These are phyloP conservation scores for Hemicordylus capensis DNA, from an alignment of 2,113 vertebrate species.

Conservation along the genomic window DNA sequence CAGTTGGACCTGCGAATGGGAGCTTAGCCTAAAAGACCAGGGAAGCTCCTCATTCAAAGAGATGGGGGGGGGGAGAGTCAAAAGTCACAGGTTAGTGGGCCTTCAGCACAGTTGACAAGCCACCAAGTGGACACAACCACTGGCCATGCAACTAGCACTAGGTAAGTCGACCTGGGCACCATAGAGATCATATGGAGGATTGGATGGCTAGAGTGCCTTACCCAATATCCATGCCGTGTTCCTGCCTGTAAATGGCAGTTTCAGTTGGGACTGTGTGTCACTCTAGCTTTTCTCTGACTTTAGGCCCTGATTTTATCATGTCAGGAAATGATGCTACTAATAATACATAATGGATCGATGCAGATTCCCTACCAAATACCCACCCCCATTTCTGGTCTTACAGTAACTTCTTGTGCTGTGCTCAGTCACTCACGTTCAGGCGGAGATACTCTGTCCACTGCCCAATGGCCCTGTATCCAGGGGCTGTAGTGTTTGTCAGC, in stretches of 20 bases:
- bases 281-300: neutral
- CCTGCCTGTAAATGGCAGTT: neutral
- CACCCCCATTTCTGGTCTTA: neutral
- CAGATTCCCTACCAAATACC: neutral
- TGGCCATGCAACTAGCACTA: neutral
- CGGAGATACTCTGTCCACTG: slow-evolving; percentile 89
- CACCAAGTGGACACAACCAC: neutral
- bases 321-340: no score
- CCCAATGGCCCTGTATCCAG: slow-evolving; percentile 85
- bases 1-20: neutral
- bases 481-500: slow-evolving; percentile 81
- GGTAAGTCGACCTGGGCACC: neutral
- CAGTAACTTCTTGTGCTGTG: neutral
- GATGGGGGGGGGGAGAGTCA: neutral
- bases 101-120: neutral
- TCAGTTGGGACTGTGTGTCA: neutral
- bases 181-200: neutral
- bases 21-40: neutral
- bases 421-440: slow-evolving; percentile 76
- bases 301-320: neutral
- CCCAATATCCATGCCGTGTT: neutral
- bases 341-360: no score
- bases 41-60: neutral
- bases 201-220: neutral
- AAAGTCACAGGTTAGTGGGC: no score